These are phyloP conservation scores for Baryphthengus martii DNA, from an alignment of 2,113 vertebrate species.

Conservation along the genomic window DNA sequence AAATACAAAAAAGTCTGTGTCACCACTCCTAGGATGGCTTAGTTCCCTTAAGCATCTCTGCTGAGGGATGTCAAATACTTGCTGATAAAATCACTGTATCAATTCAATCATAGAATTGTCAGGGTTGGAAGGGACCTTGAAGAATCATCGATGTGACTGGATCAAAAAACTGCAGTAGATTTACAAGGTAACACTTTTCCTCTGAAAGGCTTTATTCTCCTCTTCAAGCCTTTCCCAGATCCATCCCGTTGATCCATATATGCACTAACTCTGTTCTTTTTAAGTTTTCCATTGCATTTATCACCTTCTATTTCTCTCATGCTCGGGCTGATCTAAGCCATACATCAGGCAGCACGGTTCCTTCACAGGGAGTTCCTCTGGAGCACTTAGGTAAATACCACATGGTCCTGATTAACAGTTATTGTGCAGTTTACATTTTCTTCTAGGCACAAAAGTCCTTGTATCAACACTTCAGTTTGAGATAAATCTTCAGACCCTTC, in stretches of 20 bases:
- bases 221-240: background rate
- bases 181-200: background rate
- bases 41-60: background rate
- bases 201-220: background rate
- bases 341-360: background rate
- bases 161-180: background rate
- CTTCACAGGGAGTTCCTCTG: background rate
- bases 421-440: constrained; percentile 28
- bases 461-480: constrained; percentile 36
- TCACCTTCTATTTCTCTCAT: background rate
- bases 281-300: background rate
- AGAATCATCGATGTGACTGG: background rate
- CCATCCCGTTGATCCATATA: background rate
- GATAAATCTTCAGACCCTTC: constrained; percentile 9
- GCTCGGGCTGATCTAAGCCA: background rate
- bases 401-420: constrained; percentile 19
- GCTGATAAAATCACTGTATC: background rate
- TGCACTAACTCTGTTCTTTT: background rate
- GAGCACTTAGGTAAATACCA: constrained; percentile 44
- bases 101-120: no score
- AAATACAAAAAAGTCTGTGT: background rate
- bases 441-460: constrained; percentile 9
- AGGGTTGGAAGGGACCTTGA: no score
- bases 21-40: background rate
- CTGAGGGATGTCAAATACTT: background rate